Base-by-base conservation (phyloP, 2,888 invertebrate species). In the Hylaea fasciaria region DNA sequence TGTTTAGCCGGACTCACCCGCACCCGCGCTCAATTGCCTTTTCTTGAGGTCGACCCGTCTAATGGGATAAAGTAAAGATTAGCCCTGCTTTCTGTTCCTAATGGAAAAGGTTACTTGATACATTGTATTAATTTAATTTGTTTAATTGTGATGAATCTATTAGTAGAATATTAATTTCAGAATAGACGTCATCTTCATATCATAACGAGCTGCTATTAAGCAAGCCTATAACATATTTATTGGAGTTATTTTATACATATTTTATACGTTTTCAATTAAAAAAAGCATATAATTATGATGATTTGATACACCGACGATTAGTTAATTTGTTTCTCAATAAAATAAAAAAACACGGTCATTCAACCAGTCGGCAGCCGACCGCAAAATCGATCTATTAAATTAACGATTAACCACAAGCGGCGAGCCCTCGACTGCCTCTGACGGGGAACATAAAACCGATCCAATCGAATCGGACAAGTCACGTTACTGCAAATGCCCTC, bases 31-130 rank as follows among this genome's bases (percentile, higher is more conserved):
- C 87, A 83, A 87, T 89, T 87, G 86, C 87, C 85, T 89, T 88
- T 88, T 87, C 87, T 86, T 87, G 83, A 85, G 85, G 82, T 85
- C 85, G 83, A 86, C 85, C 87, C 83, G 74, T 79, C 83, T 89
- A 89, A 89, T 88, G 78, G 83, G 87, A 88, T 90, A 83, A 87
- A 86, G 84, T 87, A 86, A 85, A 87, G 86, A 90, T 90, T 88
- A 89, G 83, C 87, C 84, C 81, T 83, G 81, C 80, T 86, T 86
- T 82, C 79, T 78, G 73, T 80, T 80, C 69, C 77, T 85, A 88
- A 87, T 82, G 75, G 78, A 82, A 85, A 83, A 83, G 76, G 77
- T 78, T 57, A 41, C 45, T 76, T 76, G 77, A 73, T 72, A 75
- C 74, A 77, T 69, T 71, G 76, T 80, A 75, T 71, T 65, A 70